phyloP scores from a whole-genome alignment of 2,113 vertebrate genomes.

The Nothocercus nigrocapillus region DNA sequence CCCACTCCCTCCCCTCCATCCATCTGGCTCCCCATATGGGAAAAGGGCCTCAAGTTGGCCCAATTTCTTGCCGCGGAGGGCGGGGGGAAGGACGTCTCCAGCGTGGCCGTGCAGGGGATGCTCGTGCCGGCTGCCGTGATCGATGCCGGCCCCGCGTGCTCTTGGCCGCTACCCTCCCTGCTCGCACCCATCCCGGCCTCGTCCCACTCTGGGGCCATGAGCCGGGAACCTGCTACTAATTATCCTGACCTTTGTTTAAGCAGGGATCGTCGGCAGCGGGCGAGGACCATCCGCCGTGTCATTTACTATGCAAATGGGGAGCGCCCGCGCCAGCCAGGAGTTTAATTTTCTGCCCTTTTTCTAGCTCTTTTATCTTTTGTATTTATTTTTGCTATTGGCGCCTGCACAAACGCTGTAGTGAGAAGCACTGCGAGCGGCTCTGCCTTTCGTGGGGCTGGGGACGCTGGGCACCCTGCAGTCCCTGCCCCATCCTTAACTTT shows the following conservation, averaged over 20 bases:
- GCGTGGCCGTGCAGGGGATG: too few species aligned
- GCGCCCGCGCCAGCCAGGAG: conserved; percentile 64
- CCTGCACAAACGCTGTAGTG: conserved; percentile 7
- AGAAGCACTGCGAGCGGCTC: background rate
- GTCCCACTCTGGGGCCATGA: background rate
- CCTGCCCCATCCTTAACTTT: too few species aligned
- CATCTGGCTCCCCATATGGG: conserved; percentile 80
- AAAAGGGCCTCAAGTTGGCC: conserved; percentile 57
- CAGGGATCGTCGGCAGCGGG: conserved; percentile 46
- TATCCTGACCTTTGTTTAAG: conserved; percentile 61
- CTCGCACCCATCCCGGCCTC: background rate
- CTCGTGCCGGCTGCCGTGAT: too few species aligned
- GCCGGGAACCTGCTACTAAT: conserved; percentile 46
- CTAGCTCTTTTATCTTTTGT: background rate
- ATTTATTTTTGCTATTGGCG: conserved; percentile 20
- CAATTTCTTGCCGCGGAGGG: conserved; percentile 1
- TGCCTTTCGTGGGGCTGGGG: background rate
- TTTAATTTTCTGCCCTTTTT: conserved; percentile 55
- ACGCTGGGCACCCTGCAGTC: too few species aligned
- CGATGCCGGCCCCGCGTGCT: background rate
- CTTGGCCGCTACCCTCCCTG: background rate
- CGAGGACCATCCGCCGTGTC: conserved; percentile 44
- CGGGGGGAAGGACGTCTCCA: background rate
- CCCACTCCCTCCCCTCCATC: conserved; percentile 68
- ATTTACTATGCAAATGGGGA: conserved; percentile 73